A percentile compares a stretch with the other conserved stretches of the same genome.
These are phyloP conservation scores for Apostichopus californicus DNA, from an alignment of 35 echinoderm and acorn worm genomes.

Conservation along the genomic window DNA sequence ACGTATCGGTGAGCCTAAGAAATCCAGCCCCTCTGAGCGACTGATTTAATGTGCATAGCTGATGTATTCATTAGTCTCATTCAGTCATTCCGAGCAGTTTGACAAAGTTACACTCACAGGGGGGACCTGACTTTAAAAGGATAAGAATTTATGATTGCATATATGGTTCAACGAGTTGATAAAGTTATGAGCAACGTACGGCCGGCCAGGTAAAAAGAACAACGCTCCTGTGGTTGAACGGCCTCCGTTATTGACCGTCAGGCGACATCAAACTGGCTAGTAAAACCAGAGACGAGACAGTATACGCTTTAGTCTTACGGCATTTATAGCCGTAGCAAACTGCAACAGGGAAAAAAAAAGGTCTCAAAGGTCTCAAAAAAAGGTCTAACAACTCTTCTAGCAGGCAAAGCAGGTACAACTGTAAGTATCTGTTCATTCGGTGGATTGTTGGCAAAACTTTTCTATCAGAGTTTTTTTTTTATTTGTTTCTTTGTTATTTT, in stretches of 20 bases:
- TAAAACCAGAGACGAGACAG: constrained; percentile 28
- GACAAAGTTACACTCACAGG: constrained; percentile 9
- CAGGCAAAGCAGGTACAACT: no score
- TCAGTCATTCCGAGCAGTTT: constrained; percentile 33
- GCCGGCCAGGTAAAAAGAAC: background rate
- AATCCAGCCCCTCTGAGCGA: constrained; percentile 1
- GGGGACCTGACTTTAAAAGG: constrained; percentile 27
- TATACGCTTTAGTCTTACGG: constrained; percentile 10
- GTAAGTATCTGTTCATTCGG: no score
- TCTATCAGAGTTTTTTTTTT: background rate
- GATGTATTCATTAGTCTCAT: constrained; percentile 34
- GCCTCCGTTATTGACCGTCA: constrained; percentile 49
- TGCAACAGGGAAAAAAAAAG: background rate
- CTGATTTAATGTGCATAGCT: constrained; percentile 8
- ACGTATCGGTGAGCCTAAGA: background rate
- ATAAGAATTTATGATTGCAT: constrained; percentile 33
- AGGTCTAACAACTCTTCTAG: background rate
- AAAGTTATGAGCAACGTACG: background rate
- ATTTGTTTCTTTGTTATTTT: no score
- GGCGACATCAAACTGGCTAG: constrained; percentile 35
- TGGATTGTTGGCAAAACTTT: no score
- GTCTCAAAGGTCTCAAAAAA: background rate
- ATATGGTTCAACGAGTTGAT: constrained; percentile 27
- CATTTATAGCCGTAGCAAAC: background rate
- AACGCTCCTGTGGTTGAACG: background rate